Conservation (phyloP, 2,888 invertebrate genomes). For the Tholera decimalis region DNA sequence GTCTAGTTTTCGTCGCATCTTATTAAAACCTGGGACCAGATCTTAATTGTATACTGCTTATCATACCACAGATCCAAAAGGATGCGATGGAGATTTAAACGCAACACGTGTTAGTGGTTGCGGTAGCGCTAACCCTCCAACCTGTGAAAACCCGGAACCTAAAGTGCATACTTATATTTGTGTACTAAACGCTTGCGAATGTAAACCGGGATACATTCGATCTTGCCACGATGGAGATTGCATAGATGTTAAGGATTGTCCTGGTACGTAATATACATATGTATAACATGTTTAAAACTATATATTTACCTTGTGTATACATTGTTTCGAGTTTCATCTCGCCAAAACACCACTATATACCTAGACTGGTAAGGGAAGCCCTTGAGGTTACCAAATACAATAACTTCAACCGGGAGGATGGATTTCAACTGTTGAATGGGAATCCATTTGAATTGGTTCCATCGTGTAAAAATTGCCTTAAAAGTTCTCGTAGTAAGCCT, state of each 20-base stretch:
- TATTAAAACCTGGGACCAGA: not conserved
- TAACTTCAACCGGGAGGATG: too few species aligned
- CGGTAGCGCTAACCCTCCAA: slow-evolving; percentile 63
- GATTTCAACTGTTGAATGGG: too few species aligned
- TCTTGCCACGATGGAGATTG: slow-evolving; percentile 58
- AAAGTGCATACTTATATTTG: slow-evolving; percentile 30
- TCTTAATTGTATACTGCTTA: not conserved
- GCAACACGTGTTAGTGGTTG: slow-evolving; percentile 63
- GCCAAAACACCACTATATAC: too few species aligned
- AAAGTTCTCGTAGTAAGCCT: too few species aligned
- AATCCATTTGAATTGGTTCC: too few species aligned
- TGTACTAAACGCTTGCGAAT: slow-evolving; percentile 67
- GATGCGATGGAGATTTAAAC: slow-evolving; percentile 69
- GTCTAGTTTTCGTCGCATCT: too few species aligned
- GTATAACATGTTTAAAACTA: not conserved
- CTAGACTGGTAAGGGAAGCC: too few species aligned
- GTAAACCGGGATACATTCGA: slow-evolving; percentile 67
- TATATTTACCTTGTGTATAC: not conserved
- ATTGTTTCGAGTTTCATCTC: too few species aligned
- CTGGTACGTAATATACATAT: slow-evolving; percentile 30
- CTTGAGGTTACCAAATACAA: too few species aligned
- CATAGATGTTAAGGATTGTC: slow-evolving; percentile 64
- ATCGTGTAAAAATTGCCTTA: too few species aligned
- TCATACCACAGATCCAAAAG: slow-evolving; percentile 35
- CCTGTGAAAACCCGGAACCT: slow-evolving; percentile 57